These are phyloP conservation scores for Protaetia brevitarsis DNA, from an alignment of 1,140 invertebrate species.

Conservation along the genomic window DNA sequence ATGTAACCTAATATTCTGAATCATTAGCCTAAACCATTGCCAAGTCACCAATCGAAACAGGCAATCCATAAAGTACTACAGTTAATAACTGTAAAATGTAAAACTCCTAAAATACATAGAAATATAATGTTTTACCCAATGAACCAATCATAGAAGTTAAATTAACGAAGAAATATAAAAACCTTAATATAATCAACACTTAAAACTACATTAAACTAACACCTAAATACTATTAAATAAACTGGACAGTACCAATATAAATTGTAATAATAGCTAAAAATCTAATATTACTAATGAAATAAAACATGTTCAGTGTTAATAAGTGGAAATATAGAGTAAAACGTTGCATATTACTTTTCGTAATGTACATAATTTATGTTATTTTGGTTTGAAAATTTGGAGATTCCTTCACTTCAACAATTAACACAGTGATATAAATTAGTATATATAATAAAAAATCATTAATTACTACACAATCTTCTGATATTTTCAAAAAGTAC, in stretches of 20 bases:
- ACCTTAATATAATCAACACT: conserved; percentile 33
- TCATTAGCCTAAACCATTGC: conserved; percentile 23
- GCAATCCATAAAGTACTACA: conserved; percentile 25
- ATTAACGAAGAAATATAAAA: conserved; percentile 31
- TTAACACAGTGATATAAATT: too few relatives aligned
- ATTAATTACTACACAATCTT: too few relatives aligned
- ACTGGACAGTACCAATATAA: background rate
- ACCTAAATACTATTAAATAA: conserved; percentile 4
- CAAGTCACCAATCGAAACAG: conserved; percentile 16
- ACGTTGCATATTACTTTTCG: too few relatives aligned
- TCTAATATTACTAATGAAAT: background rate
- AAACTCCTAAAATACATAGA: conserved; percentile 33
- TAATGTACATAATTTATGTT: too few relatives aligned
- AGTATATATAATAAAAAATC: too few relatives aligned
- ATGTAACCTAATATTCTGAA: conserved; percentile 1
- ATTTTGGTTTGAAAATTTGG: too few relatives aligned
- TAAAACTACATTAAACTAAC: conserved; percentile 33
- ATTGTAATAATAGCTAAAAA: conserved; percentile 13
- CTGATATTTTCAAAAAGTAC: too few relatives aligned
- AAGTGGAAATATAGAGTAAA: background rate
- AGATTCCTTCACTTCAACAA: too few relatives aligned
- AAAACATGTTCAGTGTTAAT: background rate
- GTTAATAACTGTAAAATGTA: conserved; percentile 31
- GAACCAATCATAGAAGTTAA: conserved; percentile 29
- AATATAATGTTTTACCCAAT: conserved; percentile 29